phyloP scores from a whole-genome alignment of 1,140 invertebrate species.

The Chionoecetes opilio region DNA sequence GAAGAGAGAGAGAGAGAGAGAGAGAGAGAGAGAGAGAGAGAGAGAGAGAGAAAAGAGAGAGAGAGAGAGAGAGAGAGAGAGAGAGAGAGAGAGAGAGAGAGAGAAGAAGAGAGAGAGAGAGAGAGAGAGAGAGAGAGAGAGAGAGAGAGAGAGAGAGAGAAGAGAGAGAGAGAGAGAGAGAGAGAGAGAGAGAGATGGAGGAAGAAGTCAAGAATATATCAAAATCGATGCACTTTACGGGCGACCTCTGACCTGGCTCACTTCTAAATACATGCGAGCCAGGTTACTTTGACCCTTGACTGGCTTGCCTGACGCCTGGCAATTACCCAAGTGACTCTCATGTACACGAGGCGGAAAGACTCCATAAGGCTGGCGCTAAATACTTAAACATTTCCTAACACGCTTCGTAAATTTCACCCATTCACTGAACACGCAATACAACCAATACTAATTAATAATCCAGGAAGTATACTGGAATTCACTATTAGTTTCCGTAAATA shows the following conservation, averaged over 20 bases:
- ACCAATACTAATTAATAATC: no score
- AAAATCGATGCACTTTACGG: neutral
- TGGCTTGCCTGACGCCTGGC: conserved; percentile 10
- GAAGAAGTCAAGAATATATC: neutral
- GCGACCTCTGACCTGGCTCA: conserved; percentile 9
- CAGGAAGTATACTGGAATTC: no score
- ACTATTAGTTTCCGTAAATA: no score
- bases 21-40: neutral
- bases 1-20: neutral
- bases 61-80: no score
- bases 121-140: no score
- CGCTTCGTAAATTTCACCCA: neutral
- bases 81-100: no score
- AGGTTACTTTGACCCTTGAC: neutral
- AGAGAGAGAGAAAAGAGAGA: no score
- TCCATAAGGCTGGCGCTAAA: neutral
- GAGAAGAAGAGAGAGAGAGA: no score
- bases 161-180: neutral
- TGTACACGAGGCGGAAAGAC: neutral
- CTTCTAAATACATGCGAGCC: neutral
- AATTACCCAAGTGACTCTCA: conserved; percentile 17
- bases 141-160: conserved; percentile 1
- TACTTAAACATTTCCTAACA: neutral
- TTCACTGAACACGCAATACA: no score
- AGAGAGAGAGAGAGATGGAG: neutral